Conservation (phyloP, 2,797 vertebrate species). For the Amblyraja radiata region DNA sequence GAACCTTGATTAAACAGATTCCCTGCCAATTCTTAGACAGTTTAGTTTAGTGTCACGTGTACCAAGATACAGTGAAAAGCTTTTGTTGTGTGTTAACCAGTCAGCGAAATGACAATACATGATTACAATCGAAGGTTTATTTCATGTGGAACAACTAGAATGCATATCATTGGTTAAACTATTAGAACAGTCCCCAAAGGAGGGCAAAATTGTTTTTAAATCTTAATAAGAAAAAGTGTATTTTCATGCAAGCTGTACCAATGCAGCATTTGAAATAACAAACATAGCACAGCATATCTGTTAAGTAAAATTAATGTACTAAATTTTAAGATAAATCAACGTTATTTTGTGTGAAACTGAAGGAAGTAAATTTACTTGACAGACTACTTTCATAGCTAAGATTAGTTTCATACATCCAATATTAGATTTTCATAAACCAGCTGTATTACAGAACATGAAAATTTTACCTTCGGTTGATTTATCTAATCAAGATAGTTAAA, state of each 20-base stretch:
- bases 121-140: background rate
- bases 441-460: background rate
- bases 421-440: background rate
- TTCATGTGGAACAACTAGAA: background rate
- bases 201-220: background rate
- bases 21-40: background rate
- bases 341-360: background rate
- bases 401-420: background rate
- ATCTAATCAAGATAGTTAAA: no score
- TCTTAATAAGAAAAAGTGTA: background rate
- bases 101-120: no score
- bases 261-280: background rate
- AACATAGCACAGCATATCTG: background rate
- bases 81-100: no score
- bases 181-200: background rate
- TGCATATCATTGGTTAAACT: background rate
- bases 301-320: constrained; percentile 38
- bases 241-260: background rate
- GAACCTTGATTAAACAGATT: background rate
- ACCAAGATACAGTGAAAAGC: no score
- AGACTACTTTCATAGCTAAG: background rate
- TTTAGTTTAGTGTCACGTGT: no score
- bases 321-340: constrained; percentile 19
- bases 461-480: no score
- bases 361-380: background rate